Evolutionary conservation across 2,797 vertebrate genomes (phyloP).

Genomic region (Syndactyla subalaris): DNA sequence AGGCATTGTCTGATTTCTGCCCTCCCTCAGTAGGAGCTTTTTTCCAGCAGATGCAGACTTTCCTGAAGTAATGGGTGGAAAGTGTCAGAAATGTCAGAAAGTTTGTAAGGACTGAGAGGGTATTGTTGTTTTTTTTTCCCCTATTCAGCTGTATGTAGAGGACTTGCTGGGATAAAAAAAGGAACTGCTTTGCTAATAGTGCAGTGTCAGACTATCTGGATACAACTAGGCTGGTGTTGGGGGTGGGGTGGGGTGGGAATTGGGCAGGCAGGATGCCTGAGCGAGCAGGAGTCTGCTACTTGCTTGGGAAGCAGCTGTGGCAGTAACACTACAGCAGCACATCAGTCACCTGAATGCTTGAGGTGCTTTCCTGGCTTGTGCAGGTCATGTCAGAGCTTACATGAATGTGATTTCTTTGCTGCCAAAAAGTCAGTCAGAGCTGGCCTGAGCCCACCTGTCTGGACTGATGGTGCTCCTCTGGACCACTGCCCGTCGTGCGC

Average conservation of each 20-base stretch:
- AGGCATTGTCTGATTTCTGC: neutral
- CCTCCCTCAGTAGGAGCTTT: neutral
- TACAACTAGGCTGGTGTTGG: neutral
- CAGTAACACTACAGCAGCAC: neutral
- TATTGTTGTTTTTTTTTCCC: rapidly evolving
- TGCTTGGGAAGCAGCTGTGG: neutral
- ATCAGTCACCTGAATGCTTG: neutral
- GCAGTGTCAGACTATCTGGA: neutral
- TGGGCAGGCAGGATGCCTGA: too few relatives aligned
- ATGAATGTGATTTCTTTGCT: neutral
- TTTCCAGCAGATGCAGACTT: neutral
- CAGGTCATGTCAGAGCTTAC: neutral
- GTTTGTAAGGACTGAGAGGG: neutral
- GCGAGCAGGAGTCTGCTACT: neutral
- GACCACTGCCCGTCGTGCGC: rapidly evolving
- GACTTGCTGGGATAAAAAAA: neutral
- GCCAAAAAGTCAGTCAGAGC: neutral
- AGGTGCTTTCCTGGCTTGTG: neutral
- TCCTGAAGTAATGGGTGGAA: neutral
- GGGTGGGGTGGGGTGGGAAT: neutral
- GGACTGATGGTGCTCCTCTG: neutral
- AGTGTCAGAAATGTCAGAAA: neutral
- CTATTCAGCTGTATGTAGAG: neutral
- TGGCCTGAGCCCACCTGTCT: neutral
- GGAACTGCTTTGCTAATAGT: neutral